Percentiles rank a stretch among this genome's conserved stretches.
phyloP scores from a whole-genome alignment of 2,113 vertebrate species.

The Lepidothrix coronata region DNA sequence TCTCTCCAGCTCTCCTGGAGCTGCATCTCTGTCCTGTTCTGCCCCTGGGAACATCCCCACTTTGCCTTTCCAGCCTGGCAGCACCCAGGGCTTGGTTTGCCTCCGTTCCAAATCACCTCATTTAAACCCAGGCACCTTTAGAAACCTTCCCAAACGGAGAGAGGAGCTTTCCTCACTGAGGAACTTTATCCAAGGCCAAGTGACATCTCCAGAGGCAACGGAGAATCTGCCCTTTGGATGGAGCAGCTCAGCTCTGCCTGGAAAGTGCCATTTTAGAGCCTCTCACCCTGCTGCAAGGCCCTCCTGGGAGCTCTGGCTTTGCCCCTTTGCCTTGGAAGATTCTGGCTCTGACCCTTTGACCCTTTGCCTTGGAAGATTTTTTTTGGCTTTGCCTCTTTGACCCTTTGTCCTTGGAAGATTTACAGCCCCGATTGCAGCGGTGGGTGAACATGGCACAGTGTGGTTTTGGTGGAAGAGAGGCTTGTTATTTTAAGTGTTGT shows the following conservation, averaged over 20 bases:
- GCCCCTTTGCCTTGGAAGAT: background rate
- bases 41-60: background rate
- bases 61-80: background rate
- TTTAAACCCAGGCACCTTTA: background rate
- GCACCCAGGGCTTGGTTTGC: background rate
- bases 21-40: background rate
- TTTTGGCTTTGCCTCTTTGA: background rate
- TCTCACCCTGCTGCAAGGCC: fast-evolving
- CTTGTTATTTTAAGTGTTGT: background rate
- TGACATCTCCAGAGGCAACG: fast-evolving
- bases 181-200: background rate
- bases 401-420: background rate
- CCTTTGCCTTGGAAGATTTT: background rate
- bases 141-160: background rate
- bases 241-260: background rate
- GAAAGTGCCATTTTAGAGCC: background rate
- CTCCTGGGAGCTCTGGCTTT: background rate
- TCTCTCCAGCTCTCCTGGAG: background rate
- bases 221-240: fast-evolving
- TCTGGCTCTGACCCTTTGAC: background rate
- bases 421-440: background rate
- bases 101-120: fast-evolving
- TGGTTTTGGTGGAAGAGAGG: background rate
- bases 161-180: background rate
- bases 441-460: background rate